These are phyloP conservation scores for Macrobrachium nipponense DNA, from an alignment of 1,140 invertebrate genomes.

Conservation along the genomic window DNA sequence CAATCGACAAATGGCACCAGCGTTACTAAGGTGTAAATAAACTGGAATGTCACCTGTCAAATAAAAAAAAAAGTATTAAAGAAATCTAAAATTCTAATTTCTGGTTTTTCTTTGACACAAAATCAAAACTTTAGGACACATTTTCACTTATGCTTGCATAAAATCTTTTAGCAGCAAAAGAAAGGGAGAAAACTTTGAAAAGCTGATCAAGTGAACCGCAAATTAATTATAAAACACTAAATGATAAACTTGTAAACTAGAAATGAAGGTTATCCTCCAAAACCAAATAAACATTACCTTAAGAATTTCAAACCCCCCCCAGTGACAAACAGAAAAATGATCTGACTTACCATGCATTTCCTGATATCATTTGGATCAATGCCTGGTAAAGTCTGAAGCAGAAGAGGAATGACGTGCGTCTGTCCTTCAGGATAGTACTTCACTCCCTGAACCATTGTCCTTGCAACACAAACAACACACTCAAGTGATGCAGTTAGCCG, in stretches of 20 bases:
- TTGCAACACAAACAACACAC: slow-evolving; percentile 78
- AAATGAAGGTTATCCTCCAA: too few species aligned
- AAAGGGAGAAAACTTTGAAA: too few species aligned
- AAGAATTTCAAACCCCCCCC: too few species aligned
- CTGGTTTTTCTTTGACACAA: too few species aligned
- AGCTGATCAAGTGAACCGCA: too few species aligned
- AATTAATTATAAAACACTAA: too few species aligned
- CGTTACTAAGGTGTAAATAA: slow-evolving; percentile 81
- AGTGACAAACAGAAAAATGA: neutral
- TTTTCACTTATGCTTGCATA: too few species aligned
- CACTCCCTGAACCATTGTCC: slow-evolving; percentile 77
- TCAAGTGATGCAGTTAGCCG: slow-evolving; percentile 83
- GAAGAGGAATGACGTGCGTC: slow-evolving; percentile 82
- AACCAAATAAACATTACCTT: too few species aligned
- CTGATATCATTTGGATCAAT: slow-evolving; percentile 91
- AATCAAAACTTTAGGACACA: neutral
- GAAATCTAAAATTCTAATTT: too few species aligned
- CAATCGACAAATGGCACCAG: slow-evolving; percentile 87
- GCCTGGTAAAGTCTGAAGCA: slow-evolving; percentile 84
- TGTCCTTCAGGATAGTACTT: slow-evolving; percentile 81
- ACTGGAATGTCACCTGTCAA: slow-evolving; percentile 74
- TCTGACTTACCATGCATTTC: slow-evolving; percentile 78
- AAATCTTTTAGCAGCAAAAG: too few species aligned
- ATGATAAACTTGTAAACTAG: too few species aligned
- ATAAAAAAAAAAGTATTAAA: slow-evolving; percentile 6